phyloP scores from a whole-genome alignment of 2,888 invertebrate genomes.

The Mythimna impura region DNA sequence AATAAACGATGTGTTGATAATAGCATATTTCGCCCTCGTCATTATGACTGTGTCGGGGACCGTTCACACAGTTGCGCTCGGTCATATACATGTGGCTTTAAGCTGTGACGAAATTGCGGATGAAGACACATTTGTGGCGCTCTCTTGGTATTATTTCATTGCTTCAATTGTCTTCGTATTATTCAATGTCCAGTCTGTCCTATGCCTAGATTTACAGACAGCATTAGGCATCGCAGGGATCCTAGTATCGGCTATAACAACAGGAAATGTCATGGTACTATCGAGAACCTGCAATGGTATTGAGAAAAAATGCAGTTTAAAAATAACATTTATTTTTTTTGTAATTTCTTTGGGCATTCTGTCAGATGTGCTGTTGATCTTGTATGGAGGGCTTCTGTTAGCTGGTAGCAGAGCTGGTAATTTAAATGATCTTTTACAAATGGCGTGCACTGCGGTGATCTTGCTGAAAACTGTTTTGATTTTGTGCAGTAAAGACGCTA shows the following conservation, averaged over 20 bases:
- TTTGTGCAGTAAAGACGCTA: constrained; percentile 12
- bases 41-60: neutral
- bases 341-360: constrained; percentile 26
- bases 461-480: constrained; percentile 29
- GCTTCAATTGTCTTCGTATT: neutral
- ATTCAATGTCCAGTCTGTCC: neutral
- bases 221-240: neutral
- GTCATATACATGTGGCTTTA: constrained; percentile 12
- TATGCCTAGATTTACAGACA: neutral
- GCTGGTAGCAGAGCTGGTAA: neutral
- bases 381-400: constrained; percentile 24
- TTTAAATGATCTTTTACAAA: neutral
- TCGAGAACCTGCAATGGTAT: neutral
- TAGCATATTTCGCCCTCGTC: neutral
- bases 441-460: neutral
- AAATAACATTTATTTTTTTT: neutral
- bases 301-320: constrained; percentile 3
- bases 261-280: constrained; percentile 22
- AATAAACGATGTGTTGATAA: neutral
- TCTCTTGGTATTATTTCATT: neutral
- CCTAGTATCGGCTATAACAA: constrained; percentile 7
- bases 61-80: neutral
- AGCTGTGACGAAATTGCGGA: neutral
- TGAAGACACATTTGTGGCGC: constrained; percentile 2
- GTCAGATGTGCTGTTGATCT: constrained; percentile 28